These are phyloP conservation scores for Vicugna pacos DNA, from an alignment of 2,113 vertebrate species.

Conservation along the genomic window DNA sequence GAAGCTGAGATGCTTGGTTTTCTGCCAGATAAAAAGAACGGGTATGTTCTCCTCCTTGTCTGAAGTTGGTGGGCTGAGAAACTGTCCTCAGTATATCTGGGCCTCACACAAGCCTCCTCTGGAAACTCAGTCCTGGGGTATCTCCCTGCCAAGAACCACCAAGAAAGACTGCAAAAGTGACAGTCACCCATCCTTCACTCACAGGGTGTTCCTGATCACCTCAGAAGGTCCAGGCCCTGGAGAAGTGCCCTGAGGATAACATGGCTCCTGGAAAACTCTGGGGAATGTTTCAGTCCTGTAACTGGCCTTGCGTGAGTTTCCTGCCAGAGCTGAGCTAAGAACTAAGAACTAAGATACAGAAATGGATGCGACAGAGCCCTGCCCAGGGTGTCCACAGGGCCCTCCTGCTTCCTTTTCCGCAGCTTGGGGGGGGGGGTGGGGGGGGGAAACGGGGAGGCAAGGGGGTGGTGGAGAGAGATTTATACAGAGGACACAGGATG, in stretches of 20 bases:
- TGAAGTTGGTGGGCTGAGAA: not conserved
- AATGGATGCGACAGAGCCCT: not conserved
- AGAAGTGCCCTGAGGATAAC: not conserved
- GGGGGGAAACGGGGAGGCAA: not conserved
- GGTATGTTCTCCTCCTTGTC: not conserved
- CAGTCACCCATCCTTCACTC: not conserved
- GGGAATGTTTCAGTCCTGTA: not conserved
- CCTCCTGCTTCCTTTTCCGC: not conserved
- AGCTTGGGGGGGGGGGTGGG: not conserved
- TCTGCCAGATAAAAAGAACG: not conserved
- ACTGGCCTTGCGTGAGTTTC: not conserved
- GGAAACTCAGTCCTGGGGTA: not conserved
- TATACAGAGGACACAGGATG: not conserved
- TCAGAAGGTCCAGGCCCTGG: not conserved
- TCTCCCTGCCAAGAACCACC: not conserved
- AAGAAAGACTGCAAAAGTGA: rapidly evolving
- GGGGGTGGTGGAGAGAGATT: not conserved
- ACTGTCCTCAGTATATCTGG: too few relatives aligned
- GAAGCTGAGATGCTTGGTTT: not conserved
- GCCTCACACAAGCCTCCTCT: not conserved
- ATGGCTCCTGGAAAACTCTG: not conserved
- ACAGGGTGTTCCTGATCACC: not conserved
- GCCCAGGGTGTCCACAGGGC: not conserved
- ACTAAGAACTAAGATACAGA: not conserved
- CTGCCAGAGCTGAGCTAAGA: not conserved